A percentile compares a stretch with the other conserved stretches of the same genome.
Conservation (phyloP, 2,797 vertebrate species). For the Mallotus villosus region DNA sequence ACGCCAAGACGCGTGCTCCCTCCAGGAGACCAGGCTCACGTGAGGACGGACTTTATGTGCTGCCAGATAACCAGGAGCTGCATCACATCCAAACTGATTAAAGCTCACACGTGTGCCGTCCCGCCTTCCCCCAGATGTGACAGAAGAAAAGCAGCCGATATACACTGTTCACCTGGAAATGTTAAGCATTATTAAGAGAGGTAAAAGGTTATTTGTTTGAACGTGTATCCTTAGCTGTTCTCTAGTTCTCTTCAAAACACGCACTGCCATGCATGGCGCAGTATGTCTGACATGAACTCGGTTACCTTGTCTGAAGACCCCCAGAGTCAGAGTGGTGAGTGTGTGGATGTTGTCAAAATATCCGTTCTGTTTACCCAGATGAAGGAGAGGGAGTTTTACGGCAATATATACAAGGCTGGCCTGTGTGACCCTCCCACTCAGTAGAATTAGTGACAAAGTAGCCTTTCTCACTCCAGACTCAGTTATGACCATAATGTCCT, state of each 20-base stretch:
- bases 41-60: constrained; percentile 39
- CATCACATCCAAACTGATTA: constrained; percentile 12
- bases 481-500: constrained; percentile 70
- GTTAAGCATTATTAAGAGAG: neutral
- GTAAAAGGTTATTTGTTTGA: too few relatives aligned
- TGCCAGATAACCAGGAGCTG: neutral
- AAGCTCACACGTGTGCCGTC: constrained; percentile 11
- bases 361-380: constrained; percentile 57
- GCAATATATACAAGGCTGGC: constrained; percentile 71
- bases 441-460: constrained; percentile 74
- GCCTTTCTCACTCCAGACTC: constrained; percentile 67
- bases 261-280: neutral
- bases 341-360: constrained; percentile 39
- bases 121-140: neutral
- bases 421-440: constrained; percentile 76
- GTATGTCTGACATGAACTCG: constrained; percentile 17
- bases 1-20: constrained; percentile 24
- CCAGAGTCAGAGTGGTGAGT: constrained; percentile 31
- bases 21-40: constrained; percentile 12
- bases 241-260: too few relatives aligned
- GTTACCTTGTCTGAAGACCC: constrained; percentile 66
- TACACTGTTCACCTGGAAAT: neutral
- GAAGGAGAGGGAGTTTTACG: constrained; percentile 61
- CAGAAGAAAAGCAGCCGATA: neutral
- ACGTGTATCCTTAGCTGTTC: too few relatives aligned